Evolutionary conservation across 2,888 invertebrate genomes (phyloP).

Genomic region (Eristalis intricaria): DNA sequence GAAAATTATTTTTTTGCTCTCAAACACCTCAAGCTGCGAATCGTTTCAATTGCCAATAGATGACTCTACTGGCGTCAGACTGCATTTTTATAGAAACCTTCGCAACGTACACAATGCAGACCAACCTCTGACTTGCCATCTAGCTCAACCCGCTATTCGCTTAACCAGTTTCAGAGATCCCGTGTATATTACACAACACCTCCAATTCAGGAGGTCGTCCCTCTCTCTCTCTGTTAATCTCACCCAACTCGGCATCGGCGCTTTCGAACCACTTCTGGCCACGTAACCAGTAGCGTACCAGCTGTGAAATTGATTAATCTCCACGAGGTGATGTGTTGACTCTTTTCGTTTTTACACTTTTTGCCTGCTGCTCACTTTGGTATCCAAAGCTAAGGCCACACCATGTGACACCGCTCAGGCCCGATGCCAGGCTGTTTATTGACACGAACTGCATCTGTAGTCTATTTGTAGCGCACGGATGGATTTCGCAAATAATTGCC

Average conservation of each 20-base stretch:
- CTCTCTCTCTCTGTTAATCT: too few relatives aligned
- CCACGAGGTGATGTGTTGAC: slow-evolving; percentile 6
- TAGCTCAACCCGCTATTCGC: too few relatives aligned
- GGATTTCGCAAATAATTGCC: slow-evolving; percentile 67
- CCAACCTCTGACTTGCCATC: too few relatives aligned
- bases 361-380: not conserved
- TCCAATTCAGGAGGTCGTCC: too few relatives aligned
- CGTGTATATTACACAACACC: too few relatives aligned
- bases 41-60: too few relatives aligned
- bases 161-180: too few relatives aligned
- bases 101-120: too few relatives aligned
- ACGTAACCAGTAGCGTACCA: not conserved
- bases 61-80: too few relatives aligned
- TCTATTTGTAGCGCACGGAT: slow-evolving; percentile 49
- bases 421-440: slow-evolving; percentile 31
- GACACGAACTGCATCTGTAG: slow-evolving; percentile 46
- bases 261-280: not conserved
- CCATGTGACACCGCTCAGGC: not conserved
- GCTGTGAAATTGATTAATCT: slow-evolving; percentile 26
- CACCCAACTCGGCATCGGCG: not conserved
- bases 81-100: too few relatives aligned
- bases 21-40: too few relatives aligned
- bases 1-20: too few relatives aligned
- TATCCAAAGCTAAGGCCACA: not conserved
- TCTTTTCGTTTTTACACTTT: slow-evolving; percentile 11